Evolutionary conservation across 53 echinoderm and acorn worm genomes (phyloP).

Genomic region (Paracentrotus lividus): DNA sequence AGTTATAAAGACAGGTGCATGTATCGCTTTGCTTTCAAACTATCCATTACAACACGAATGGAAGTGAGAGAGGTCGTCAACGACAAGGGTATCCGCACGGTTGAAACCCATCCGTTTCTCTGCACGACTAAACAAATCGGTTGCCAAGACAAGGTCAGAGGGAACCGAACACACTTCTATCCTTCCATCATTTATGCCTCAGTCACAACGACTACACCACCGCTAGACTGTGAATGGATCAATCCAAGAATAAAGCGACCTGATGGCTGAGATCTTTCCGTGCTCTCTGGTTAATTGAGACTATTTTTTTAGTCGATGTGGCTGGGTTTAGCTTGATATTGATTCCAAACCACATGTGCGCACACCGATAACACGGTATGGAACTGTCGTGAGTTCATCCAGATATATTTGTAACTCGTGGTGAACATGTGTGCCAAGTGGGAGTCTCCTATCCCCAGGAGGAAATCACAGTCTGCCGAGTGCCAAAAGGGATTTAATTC

Average conservation of each 20-base stretch:
- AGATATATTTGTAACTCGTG: neutral
- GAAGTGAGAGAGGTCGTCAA: neutral
- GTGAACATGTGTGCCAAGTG: constrained; percentile 41
- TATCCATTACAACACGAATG: neutral
- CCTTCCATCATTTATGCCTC: no score
- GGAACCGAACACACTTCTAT: neutral
- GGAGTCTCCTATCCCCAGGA: neutral
- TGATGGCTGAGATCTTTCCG: neutral
- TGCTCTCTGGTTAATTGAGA: neutral
- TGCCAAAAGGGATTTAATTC: no score
- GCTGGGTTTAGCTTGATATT: neutral
- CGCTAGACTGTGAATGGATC: neutral
- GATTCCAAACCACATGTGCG: neutral
- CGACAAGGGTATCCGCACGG: neutral
- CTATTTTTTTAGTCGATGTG: neutral
- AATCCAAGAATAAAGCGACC: neutral
- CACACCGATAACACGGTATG: neutral
- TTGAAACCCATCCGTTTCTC: neutral
- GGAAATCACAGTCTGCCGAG: no score
- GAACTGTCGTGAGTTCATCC: neutral
- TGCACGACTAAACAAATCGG: neutral
- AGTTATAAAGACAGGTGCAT: neutral
- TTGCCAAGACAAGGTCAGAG: neutral
- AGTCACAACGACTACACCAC: no score
- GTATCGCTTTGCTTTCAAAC: neutral